Evolutionary conservation across 92 coral and sea anemone genomes (phyloP).

Genomic region (Heliopora coerulea): DNA sequence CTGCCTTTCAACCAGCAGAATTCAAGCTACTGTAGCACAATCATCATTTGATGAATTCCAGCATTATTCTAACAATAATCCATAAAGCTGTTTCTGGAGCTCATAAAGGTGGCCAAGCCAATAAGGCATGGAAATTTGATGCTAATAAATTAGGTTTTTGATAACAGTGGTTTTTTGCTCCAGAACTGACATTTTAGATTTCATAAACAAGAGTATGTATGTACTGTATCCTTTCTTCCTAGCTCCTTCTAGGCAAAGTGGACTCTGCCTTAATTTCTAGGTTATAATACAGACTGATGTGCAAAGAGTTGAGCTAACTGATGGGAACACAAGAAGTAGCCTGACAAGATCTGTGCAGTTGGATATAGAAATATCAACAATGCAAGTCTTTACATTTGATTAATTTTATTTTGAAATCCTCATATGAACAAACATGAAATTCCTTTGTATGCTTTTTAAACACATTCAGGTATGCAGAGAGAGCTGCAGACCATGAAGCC

Average conservation of each 20-base stretch:
- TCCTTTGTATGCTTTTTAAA: conserved; percentile 4
- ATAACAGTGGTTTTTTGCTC: no score
- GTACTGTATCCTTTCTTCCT: no score
- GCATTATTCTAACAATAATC: conserved; percentile 80
- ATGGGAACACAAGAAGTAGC: conserved; percentile 85
- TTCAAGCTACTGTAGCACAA: conserved; percentile 88
- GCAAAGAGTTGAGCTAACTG: conserved; percentile 94
- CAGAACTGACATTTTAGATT: no score
- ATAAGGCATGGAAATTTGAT: conserved; percentile 72
- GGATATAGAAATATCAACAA: conserved; percentile 98
- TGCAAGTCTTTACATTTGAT: conserved; percentile 57
- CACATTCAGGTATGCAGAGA: conserved; percentile 73
- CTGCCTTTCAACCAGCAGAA: conserved; percentile 75
- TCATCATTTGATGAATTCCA: conserved; percentile 94
- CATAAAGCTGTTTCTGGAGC: conserved; percentile 88
- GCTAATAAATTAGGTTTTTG: conserved; percentile 80
- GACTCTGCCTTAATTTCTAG: conserved; percentile 36
- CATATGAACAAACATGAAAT: no score
- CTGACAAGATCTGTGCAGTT: conserved; percentile 91
- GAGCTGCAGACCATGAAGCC: conserved; percentile 88
- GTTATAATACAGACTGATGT: conserved; percentile 88
- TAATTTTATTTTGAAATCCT: no score
- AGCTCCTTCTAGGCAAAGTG: no score
- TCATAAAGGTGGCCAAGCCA: conserved; percentile 72
- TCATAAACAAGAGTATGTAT: no score